Base-by-base conservation (phyloP, 2,888 invertebrate species). In the Diplolepis rosae region DNA sequence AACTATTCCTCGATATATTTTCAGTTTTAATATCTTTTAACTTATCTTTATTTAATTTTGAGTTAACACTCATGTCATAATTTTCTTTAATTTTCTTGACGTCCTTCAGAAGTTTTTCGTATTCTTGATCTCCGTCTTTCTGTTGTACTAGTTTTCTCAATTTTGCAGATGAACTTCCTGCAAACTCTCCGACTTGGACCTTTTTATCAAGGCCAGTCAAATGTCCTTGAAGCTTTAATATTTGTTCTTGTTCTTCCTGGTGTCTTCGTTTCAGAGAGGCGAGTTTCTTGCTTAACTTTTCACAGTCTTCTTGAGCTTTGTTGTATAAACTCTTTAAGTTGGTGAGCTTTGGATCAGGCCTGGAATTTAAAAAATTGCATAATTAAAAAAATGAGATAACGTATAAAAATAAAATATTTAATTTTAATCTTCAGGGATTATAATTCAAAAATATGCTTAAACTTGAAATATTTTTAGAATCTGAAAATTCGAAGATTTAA, bases 211-310 rank as follows among this genome's bases (percentile, higher is more conserved):
- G 66, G 7, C 66, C 11, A 27, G 22, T 6, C 56, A 77, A 65
- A 32, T 78, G 72, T 4, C 72, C 71, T 39, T 79, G 73, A 7
- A 81, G 42, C 11, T 69, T 73, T 18, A 69, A 48, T 6, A 82
- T 74, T 77, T 81, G 75, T 18, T 69, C 35, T 54, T 78, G 71
- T 54, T 82, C 82, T 50, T 75, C 50, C 39, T 69, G 65, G 24
- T 80, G 79, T 28, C 73, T 79, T 24, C 68, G 69, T 54, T 76
- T 76, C 50, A 81, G 66, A n/a, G 69, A 61, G 56, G 72, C 72
- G 6, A 82, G 75, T 28, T 73, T 72, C 68, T 76, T 74, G 65
- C 72, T 66, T 6, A 82, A 69, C 42, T 39, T 65, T n/a, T 68
- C 48, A 50, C 76, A 79, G 11, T 79, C 76, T 70, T 76, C 56